Evolutionary conservation across 1,140 invertebrate genomes (phyloP).

Genomic region (Hyphantria cunea): DNA sequence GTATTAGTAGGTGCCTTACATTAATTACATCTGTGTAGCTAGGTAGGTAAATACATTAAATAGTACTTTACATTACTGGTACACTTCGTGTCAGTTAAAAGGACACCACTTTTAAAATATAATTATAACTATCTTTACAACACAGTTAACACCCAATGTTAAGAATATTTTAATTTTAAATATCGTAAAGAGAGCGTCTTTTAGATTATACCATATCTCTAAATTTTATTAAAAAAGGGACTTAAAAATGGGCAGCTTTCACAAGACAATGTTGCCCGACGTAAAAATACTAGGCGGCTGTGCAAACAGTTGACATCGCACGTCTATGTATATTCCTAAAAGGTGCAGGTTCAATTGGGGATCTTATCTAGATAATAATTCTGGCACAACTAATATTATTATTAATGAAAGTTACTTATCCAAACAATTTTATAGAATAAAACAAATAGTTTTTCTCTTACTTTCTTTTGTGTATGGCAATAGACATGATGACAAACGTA

Average conservation of each 20-base stretch:
- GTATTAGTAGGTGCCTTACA: constrained; percentile 34
- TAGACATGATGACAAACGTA: no score
- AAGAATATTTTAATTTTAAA: constrained; percentile 1
- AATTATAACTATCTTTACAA: constrained; percentile 16
- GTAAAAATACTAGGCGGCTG: no score
- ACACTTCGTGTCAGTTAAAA: constrained; percentile 38
- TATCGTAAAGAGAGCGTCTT: constrained; percentile 3
- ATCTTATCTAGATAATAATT: background rate
- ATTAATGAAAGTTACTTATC: background rate
- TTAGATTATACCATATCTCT: background rate
- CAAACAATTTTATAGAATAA: background rate
- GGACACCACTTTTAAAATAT: constrained; percentile 20
- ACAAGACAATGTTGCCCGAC: no score
- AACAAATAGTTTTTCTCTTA: no score
- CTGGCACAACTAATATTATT: constrained; percentile 14
- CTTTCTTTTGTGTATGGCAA: no score
- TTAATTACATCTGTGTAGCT: background rate
- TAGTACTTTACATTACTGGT: constrained; percentile 33
- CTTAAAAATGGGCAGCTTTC: no score
- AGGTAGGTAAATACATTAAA: no score
- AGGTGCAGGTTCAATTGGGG: no score
- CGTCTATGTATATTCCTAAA: no score
- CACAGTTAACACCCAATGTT: constrained; percentile 17
- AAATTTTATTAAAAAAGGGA: no score
- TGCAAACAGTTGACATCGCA: no score